These are phyloP conservation scores for Strix aluco DNA, from an alignment of 2,113 vertebrate genomes.

Conservation along the genomic window DNA sequence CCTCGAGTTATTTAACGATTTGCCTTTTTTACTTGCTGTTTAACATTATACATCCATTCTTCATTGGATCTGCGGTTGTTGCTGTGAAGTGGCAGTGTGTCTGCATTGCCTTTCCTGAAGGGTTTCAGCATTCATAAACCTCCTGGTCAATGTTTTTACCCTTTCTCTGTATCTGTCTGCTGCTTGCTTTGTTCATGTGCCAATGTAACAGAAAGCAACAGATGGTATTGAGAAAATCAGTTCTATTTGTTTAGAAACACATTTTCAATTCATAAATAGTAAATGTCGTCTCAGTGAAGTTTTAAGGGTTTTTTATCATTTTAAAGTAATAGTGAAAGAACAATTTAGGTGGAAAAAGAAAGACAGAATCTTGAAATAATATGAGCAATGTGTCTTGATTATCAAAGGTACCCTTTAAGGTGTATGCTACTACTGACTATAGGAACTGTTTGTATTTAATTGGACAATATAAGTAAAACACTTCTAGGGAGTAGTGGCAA, in stretches of 20 bases:
- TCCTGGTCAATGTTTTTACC: not conserved
- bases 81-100: not conserved
- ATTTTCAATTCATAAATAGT: constrained; percentile 22
- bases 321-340: not conserved
- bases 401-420: not conserved
- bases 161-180: not conserved
- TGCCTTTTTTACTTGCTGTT: not conserved
- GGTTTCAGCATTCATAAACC: not conserved
- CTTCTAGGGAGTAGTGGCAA: not conserved
- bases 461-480: not conserved
- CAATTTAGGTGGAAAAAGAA: not conserved
- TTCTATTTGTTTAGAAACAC: constrained; percentile 56
- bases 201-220: not conserved
- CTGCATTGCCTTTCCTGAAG: not conserved
- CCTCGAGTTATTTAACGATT: not conserved
- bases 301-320: not conserved
- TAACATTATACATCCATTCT: not conserved
- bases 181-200: constrained; percentile 7
- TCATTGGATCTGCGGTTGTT: not conserved
- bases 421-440: not conserved
- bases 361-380: not conserved
- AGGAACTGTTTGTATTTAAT: not conserved
- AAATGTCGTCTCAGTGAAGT: not conserved
- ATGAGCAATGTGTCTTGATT: not conserved
- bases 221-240: constrained; percentile 1